Conservation (phyloP, 2,888 invertebrate genomes). For the Ophion ventricosus region DNA sequence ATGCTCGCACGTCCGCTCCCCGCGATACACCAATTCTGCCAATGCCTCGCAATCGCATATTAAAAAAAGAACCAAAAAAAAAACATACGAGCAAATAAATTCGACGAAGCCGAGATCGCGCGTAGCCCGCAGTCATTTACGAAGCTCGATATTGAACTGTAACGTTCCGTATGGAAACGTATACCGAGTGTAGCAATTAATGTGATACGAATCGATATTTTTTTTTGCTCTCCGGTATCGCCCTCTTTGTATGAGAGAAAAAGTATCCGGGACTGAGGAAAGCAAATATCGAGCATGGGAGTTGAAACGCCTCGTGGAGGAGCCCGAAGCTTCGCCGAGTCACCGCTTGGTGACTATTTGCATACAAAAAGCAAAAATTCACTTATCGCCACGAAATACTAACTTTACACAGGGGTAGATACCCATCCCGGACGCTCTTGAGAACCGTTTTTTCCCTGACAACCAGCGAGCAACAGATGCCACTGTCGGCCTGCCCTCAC, state of each 20-base stretch:
- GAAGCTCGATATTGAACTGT: conserved; percentile 57
- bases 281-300: neutral
- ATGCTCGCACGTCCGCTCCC: conserved; percentile 24
- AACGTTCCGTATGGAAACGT: neutral
- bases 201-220: neutral
- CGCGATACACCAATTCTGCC: conserved; percentile 18
- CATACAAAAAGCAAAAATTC: no score
- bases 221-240: neutral
- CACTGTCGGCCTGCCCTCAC: no score
- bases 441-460: no score
- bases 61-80: conserved; percentile 8
- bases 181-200: neutral
- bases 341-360: neutral
- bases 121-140: conserved; percentile 62
- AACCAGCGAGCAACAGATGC: no score
- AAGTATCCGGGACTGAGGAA: neutral
- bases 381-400: no score
- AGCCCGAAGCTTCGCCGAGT: neutral
- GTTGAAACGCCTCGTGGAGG: neutral
- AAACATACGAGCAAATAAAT: conserved; percentile 35
- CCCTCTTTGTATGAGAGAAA: neutral
- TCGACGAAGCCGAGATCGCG: conserved; percentile 31
- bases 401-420: no score
- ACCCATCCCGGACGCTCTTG: no score
- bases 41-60: neutral